These are phyloP conservation scores for Prunella himalayana DNA, from an alignment of 2,113 vertebrate genomes.

Conservation along the genomic window DNA sequence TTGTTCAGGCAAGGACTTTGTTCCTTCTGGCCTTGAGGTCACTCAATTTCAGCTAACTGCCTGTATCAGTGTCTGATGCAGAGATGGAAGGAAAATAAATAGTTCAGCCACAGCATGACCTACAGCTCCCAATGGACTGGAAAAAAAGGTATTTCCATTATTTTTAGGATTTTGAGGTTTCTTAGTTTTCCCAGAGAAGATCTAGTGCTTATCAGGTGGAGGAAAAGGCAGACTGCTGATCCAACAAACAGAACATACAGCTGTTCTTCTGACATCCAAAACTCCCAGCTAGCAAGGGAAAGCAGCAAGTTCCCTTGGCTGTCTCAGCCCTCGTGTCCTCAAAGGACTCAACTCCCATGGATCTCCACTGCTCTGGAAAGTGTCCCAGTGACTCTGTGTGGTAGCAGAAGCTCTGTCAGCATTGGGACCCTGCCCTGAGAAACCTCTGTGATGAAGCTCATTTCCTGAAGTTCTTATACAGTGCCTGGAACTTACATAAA, in stretches of 20 bases:
- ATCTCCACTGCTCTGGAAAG: not conserved
- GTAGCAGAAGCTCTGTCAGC: constrained; percentile 8
- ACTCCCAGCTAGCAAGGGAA: not conserved
- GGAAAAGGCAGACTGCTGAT: not conserved
- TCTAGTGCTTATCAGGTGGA: not conserved
- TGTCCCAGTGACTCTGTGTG: not conserved
- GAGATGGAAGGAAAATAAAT: not conserved
- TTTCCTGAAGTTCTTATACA: constrained; percentile 18
- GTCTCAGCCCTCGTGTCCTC: not conserved
- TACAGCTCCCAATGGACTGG: not conserved
- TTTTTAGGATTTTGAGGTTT: not conserved
- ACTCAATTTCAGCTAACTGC: not conserved
- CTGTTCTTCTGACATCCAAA: not conserved
- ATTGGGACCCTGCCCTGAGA: not conserved
- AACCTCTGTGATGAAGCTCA: not conserved
- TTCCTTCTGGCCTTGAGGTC: not conserved
- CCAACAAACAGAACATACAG: not conserved
- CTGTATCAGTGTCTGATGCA: not conserved
- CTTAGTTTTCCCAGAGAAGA: not conserved
- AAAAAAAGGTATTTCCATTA: not conserved
- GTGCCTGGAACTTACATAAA: not conserved
- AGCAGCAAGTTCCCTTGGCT: not conserved
- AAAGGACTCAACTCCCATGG: not conserved
- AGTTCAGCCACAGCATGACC: not conserved
- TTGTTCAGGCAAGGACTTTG: not conserved